These are phyloP conservation scores for Tenthredo amoena DNA, from an alignment of 2,888 invertebrate species.

Conservation along the genomic window DNA sequence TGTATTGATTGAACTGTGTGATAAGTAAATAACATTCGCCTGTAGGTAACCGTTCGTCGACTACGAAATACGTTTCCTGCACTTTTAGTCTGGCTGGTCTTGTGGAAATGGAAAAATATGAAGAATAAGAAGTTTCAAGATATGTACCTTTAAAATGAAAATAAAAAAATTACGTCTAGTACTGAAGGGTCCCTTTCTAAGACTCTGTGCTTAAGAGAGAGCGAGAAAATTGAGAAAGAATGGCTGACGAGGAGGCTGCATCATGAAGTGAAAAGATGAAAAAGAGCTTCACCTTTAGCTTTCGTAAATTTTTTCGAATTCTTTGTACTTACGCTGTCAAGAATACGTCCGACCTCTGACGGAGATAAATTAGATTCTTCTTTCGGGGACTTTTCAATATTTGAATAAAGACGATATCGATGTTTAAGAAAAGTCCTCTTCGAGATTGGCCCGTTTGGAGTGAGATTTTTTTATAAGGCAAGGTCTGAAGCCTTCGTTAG, in stretches of 20 bases:
- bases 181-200: background rate
- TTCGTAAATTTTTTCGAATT: background rate
- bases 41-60: background rate
- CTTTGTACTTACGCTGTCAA: background rate
- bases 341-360: conserved; percentile 12
- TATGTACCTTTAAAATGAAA: background rate
- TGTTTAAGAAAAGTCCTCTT: background rate
- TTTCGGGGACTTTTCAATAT: background rate
- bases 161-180: background rate
- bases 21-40: background rate
- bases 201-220: background rate
- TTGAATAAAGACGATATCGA: background rate
- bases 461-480: background rate
- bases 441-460: background rate
- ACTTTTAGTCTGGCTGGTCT: background rate
- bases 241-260: background rate
- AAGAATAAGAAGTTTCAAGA: background rate
- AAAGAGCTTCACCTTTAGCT: background rate
- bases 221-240: background rate
- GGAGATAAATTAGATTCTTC: conserved; percentile 1
- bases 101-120: background rate
- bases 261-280: background rate
- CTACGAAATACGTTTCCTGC: background rate
- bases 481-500: background rate
- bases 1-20: background rate